phyloP scores from a whole-genome alignment of 2,113 vertebrate genomes.

The Lamprotornis superbus region DNA sequence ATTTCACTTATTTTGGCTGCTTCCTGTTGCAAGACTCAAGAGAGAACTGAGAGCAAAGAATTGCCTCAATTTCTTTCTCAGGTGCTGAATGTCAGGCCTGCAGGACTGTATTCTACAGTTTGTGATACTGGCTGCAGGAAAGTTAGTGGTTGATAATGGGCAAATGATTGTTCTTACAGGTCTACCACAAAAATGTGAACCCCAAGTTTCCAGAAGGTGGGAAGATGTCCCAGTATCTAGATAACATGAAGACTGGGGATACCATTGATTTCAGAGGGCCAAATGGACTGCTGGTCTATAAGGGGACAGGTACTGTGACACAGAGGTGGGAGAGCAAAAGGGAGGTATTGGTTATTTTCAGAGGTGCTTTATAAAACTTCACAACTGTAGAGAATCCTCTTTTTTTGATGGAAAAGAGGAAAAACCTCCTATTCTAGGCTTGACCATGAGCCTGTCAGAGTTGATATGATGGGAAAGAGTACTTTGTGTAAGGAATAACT shows the following conservation, averaged over 20 bases:
- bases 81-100: not conserved
- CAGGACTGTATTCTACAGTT: not conserved
- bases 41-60: not conserved
- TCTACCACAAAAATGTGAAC: slow-evolving; percentile 86
- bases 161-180: slow-evolving; percentile 65
- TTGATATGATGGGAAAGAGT: not conserved
- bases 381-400: not conserved
- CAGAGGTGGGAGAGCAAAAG: not conserved
- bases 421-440: not conserved
- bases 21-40: not conserved
- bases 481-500: not conserved
- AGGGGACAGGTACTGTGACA: slow-evolving; percentile 76
- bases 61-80: not conserved
- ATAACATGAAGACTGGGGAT: slow-evolving; percentile 85
- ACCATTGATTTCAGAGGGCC: slow-evolving; percentile 88
- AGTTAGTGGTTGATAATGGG: not conserved
- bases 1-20: not conserved
- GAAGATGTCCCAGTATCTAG: slow-evolving; percentile 90
- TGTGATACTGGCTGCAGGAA: not conserved
- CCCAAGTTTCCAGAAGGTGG: slow-evolving; percentile 87
- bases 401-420: not conserved
- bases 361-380: not conserved
- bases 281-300: slow-evolving; percentile 84
- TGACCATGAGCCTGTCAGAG: not conserved
- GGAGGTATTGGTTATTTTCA: not conserved